phyloP scores from a whole-genome alignment of 2,888 invertebrate genomes.

The Syrista parreyssii region DNA sequence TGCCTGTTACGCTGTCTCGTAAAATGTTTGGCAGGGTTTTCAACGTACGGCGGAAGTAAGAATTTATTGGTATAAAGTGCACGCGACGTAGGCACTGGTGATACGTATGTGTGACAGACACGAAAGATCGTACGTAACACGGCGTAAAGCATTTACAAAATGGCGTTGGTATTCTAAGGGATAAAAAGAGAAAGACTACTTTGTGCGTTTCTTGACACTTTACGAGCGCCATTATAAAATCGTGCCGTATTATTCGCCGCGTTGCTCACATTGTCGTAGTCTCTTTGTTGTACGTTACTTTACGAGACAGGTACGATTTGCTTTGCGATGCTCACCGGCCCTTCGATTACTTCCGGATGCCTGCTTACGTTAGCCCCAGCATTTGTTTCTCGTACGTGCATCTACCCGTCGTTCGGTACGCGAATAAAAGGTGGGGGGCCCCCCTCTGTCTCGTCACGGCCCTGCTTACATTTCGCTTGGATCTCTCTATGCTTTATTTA shows the following conservation, averaged over 20 bases:
- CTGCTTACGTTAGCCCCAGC: conserved; percentile 44
- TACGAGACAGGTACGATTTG: conserved; percentile 51
- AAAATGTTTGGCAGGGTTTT: conserved; percentile 22
- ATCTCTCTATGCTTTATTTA: neutral
- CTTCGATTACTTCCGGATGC: conserved; percentile 59
- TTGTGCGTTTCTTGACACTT: conserved; percentile 26
- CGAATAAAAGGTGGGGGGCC: neutral
- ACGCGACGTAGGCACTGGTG: conserved; percentile 5
- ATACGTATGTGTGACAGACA: neutral
- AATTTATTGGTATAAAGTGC: conserved; percentile 45
- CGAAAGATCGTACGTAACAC: neutral
- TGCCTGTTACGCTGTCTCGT: conserved; percentile 42
- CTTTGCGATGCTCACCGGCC: conserved; percentile 20
- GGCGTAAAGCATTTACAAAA: neutral
- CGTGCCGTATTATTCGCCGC: conserved; percentile 34
- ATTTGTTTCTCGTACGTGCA: neutral
- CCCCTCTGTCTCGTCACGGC: neutral
- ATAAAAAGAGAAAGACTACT: conserved; percentile 20
- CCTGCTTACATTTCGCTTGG: neutral
- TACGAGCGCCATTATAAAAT: conserved; percentile 40
- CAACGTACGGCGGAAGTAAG: conserved; percentile 30
- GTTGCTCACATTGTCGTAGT: conserved; percentile 37
- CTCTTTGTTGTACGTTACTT: conserved; percentile 47
- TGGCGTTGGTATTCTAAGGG: neutral
- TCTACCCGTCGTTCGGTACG: neutral